phyloP scores from a whole-genome alignment of 2,888 invertebrate genomes.

The Seira musarum region DNA sequence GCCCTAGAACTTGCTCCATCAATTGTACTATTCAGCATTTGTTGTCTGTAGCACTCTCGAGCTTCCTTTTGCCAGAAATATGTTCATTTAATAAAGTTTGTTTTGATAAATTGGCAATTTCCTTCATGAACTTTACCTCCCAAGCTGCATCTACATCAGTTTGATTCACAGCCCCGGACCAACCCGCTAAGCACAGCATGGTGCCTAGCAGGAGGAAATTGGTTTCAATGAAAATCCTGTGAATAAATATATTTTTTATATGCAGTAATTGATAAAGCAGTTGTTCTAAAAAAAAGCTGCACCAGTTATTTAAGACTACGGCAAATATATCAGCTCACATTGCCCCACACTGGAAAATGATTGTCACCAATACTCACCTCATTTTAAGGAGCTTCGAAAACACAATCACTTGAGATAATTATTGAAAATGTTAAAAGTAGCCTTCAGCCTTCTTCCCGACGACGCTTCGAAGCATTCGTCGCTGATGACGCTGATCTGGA shows the following conservation, averaged over 20 bases:
- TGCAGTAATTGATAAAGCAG: too few relatives aligned
- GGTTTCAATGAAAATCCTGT: not conserved
- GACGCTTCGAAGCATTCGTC: constrained; percentile 23
- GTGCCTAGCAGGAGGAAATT: constrained; percentile 38
- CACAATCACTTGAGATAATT: not conserved
- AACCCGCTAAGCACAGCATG: constrained; percentile 30
- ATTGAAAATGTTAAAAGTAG: not conserved
- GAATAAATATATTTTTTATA: not conserved
- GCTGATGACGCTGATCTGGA: constrained; percentile 42
- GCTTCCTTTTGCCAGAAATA: constrained; percentile 35
- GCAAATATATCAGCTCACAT: not conserved
- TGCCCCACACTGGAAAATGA: not conserved
- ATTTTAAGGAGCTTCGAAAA: not conserved
- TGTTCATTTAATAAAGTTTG: not conserved
- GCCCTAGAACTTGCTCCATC: constrained; percentile 32
- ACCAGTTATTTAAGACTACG: not conserved
- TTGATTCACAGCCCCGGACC: not conserved
- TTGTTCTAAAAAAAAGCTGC: constrained; percentile 1
- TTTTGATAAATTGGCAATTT: not conserved
- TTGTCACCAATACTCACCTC: constrained; percentile 23
- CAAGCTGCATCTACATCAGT: constrained; percentile 33
- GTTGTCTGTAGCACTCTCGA: not conserved
- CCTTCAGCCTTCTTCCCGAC: constrained; percentile 45
- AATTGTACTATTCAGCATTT: constrained; percentile 29
- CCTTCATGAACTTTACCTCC: constrained; percentile 29